Evolutionary conservation across 1,140 invertebrate genomes (phyloP).

Genomic region (Neotoxoptera formosana): DNA sequence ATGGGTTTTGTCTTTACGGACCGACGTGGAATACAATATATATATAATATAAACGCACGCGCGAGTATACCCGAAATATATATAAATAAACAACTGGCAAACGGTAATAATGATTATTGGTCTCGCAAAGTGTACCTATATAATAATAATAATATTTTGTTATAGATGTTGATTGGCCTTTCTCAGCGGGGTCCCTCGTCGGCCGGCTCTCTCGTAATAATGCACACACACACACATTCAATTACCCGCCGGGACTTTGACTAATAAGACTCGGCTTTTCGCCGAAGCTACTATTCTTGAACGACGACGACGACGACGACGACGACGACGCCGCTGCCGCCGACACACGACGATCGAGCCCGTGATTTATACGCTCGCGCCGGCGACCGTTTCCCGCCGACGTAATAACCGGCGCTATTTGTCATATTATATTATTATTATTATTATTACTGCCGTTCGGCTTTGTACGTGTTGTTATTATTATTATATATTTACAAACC

Average conservation of each 20-base stretch:
- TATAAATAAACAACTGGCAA: constrained; percentile 38
- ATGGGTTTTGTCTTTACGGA: constrained; percentile 54
- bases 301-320: not conserved
- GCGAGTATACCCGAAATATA: constrained; percentile 24
- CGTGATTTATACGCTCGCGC: constrained; percentile 31
- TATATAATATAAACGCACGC: not conserved
- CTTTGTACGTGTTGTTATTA: not conserved
- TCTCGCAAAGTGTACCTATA: constrained; percentile 6
- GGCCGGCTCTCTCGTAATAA: not conserved
- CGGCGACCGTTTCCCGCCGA: not conserved
- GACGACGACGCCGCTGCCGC: not conserved
- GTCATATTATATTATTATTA: not conserved
- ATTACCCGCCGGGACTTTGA: constrained; percentile 44
- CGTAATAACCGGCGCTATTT: not conserved
- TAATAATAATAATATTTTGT: constrained; percentile 1
- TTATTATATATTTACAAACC: not conserved
- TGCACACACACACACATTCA: constrained; percentile 37
- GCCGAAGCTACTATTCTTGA: constrained; percentile 30
- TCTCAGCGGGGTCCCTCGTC: constrained; percentile 45
- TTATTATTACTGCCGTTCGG: not conserved
- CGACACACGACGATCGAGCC: not conserved
- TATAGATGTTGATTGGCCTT: constrained; percentile 55
- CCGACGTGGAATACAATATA: not conserved
- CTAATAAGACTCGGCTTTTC: constrained; percentile 48
- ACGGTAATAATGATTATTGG: constrained; percentile 41